A percentile compares a stretch with the other conserved stretches of the same genome.
phyloP scores from a whole-genome alignment of 2,113 vertebrate genomes.

The Misgurnus anguillicaudatus region DNA sequence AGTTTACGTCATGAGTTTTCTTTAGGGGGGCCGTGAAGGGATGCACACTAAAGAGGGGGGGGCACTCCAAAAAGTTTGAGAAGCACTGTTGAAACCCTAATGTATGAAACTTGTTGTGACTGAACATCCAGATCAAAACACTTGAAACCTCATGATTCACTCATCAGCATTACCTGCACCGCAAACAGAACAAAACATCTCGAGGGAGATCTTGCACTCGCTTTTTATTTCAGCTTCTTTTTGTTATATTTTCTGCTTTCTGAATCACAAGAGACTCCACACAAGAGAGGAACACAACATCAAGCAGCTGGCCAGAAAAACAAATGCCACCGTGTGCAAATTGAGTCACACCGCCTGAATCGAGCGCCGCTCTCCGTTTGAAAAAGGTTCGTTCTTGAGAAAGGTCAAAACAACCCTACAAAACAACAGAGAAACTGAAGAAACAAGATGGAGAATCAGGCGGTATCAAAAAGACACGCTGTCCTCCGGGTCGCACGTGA shows the following conservation, averaged over 20 bases:
- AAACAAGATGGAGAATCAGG: conserved; percentile 2
- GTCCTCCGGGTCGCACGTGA: conserved; percentile 4
- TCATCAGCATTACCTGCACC: neutral
- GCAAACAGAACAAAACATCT: neutral
- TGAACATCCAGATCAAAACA: neutral
- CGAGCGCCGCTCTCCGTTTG: conserved; percentile 39
- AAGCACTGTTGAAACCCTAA: no score
- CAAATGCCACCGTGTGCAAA: conserved; percentile 59
- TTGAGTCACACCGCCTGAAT: conserved; percentile 48
- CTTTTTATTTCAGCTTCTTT: neutral
- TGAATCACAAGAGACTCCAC: conserved; percentile 33
- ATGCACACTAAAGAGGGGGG: no score
- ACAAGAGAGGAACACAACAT: conserved; percentile 14
- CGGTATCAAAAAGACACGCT: neutral
- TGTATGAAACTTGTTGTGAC: no score
- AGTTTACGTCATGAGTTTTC: no score
- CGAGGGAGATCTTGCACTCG: neutral
- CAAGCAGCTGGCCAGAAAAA: conserved; percentile 36
- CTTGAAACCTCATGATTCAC: neutral
- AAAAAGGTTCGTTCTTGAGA: conserved; percentile 39
- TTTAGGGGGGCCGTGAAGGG: no score
- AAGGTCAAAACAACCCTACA: conserved; percentile 44
- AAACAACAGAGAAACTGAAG: conserved; percentile 14
- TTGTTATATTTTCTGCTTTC: neutral
- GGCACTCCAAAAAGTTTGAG: no score